Conservation (phyloP, 2,113 vertebrate genomes). For the Sturnus vulgaris region DNA sequence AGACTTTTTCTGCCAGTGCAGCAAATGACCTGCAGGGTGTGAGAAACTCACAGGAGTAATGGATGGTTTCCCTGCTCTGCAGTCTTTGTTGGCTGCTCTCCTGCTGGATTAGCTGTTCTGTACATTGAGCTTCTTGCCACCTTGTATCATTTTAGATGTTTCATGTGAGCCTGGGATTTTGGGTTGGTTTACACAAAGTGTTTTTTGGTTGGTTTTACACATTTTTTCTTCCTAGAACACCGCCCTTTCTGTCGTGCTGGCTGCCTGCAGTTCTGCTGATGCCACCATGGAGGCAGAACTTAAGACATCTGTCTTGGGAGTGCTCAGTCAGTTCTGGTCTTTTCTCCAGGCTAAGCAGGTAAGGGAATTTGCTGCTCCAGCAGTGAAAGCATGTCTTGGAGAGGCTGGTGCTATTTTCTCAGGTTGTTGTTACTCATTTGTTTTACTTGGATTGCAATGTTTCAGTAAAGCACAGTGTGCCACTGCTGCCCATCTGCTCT, state of each 20-base stretch:
- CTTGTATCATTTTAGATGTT: neutral
- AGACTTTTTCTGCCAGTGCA: neutral
- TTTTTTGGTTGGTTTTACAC: neutral
- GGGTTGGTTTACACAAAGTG: neutral
- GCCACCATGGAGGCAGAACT: conserved; percentile 67
- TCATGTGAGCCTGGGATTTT: neutral
- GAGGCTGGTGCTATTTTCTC: neutral
- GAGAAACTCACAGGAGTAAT: neutral
- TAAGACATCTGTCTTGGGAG: conserved; percentile 46
- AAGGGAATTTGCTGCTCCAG: neutral
- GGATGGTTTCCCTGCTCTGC: neutral
- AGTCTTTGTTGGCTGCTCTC: neutral
- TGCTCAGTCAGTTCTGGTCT: conserved; percentile 79
- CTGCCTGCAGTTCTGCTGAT: conserved; percentile 64
- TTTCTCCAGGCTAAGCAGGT: conserved; percentile 82
- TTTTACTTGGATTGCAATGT: neutral
- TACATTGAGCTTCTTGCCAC: neutral
- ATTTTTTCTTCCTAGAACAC: conserved; percentile 71
- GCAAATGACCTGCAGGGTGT: neutral
- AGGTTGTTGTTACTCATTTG: neutral
- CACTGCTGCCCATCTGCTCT: neutral
- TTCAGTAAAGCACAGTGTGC: neutral
- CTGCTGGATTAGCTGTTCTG: neutral
- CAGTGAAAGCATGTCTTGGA: neutral
- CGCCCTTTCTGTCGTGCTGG: conserved; percentile 75